Base-by-base conservation (phyloP, 2,113 vertebrate genomes). In the Steatornis caripensis region DNA sequence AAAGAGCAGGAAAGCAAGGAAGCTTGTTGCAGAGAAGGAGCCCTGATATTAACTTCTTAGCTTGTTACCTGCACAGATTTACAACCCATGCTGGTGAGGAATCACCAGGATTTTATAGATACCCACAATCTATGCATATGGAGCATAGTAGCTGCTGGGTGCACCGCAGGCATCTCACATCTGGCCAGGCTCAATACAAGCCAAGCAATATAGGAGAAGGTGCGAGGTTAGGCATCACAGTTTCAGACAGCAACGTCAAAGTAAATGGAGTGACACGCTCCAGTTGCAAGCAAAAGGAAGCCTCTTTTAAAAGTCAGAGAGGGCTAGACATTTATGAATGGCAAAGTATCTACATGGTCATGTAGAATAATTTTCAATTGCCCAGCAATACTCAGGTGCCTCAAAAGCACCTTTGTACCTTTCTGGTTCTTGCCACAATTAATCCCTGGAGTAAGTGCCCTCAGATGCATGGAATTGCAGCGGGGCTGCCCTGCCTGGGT, bases 391-490 rank as follows among this genome's bases (percentile, higher is more conserved):
- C 18, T 34, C 36, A 8, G 48, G 36, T 8, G 1, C 26, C 74
- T 84, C 53, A 71, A 48, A 88, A 76, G 43, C 1, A 1, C 53
- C 53, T 93, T 66, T 45, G n/a, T 81, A 70, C 29, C 37, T 77
- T 68, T 87, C 60, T 66, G 36, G 54, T 37, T 94, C 92, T 55
- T 85, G 79, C 13, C 1, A 3, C 24, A 74, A 61, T 86, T 61
- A 93, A 49, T 69, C 58, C 57, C 71, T 62, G 84, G 66, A 87
- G 62, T 70, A 69, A 93, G 45, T 83, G 54, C 61, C 62, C 57
- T 93, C 51, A 68, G 75, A 93, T 34, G 72, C 95, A 70, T 70
- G 87, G 66, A 91, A 94, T 69, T 80, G 54, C 82, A 91, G 49
- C 0, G 0, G 37, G 84, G 62, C 87, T 95, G 88, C 53, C 86